Evolutionary conservation across 2,888 invertebrate species (phyloP).

Genomic region (Acleris emargana): DNA sequence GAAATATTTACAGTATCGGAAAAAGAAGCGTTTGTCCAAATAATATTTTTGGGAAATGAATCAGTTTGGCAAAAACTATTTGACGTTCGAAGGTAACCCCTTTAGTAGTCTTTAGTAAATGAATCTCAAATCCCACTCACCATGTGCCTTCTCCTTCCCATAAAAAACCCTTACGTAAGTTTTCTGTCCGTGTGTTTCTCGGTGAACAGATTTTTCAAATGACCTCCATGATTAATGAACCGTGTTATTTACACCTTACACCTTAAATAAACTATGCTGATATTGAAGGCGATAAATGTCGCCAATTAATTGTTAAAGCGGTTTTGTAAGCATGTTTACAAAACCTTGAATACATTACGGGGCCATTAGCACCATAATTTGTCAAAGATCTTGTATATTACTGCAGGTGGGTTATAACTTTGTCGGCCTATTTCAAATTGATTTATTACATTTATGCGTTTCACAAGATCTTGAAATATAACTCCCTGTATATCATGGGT

Average conservation of each 20-base stretch:
- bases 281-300: constrained; percentile 15
- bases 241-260: neutral
- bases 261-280: constrained; percentile 12
- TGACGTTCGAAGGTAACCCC: no score
- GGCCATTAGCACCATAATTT: constrained; percentile 18
- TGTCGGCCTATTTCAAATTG: constrained; percentile 1
- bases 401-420: neutral
- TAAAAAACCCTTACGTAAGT: no score
- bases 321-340: constrained; percentile 23
- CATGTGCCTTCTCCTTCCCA: no score
- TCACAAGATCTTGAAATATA: no score
- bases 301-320: constrained; percentile 24
- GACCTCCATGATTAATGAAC: constrained; percentile 16
- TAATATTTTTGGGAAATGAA: no score
- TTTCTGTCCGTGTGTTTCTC: no score
- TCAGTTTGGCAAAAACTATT: no score
- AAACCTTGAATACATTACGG: constrained; percentile 19
- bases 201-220: neutral
- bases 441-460: no score
- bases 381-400: neutral
- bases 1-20: no score
- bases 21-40: no score
- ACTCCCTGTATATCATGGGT: constrained; percentile 1
- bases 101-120: no score
- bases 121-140: no score